Base-by-base conservation (phyloP, 2,888 invertebrate species). In the Synanthedon myopaeformis region DNA sequence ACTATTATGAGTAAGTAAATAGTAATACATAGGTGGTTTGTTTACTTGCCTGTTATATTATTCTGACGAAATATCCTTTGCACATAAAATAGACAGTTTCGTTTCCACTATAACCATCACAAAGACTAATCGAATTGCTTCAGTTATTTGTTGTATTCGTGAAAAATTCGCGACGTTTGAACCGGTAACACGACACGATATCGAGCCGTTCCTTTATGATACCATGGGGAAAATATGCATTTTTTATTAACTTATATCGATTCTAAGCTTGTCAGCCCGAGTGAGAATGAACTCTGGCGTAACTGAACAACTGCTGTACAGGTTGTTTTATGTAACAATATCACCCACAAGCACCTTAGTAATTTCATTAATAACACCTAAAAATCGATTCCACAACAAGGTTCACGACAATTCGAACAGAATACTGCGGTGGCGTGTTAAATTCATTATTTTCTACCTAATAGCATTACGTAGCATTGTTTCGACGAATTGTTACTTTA, bases 331-430 rank as follows among this genome's bases (percentile, higher is more conserved):
- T 65, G 68, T 70, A 72, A 74, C 70, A 74, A 75, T 78, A 82
- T 79, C 77, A 83, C 77, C 78, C 74, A 72, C 78, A 70, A 82
- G 76, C 81, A 83, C 81, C 76, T 82, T 73, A 67, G 76, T 84
- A 82, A 85, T 85, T 85, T 85, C 82, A 85, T 83, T 86, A 85
- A 86, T 86, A 86, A 84, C 84, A 84, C 78, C 81, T 83, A 84
- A 86, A 86, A 85, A 86, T 86, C 86, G 86, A 86, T 86, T 71
- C 71, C 76, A 83, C 83, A 79, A 76, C 78, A 81, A 74, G 72
- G 79, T 77, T 77, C 79, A 78, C 79, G 80, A 80, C 82, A 80
- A 82, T 82, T 81, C 80, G 73, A 78, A 82, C 74, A 76, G 71
- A 76, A 79, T 72, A 77, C 82, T 79, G 81, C 77, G 74, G 75